Evolutionary conservation across 2,888 invertebrate species (phyloP), one percentile per base, ranked within the genome.

Genomic region (Gortyna flavago): DNA sequence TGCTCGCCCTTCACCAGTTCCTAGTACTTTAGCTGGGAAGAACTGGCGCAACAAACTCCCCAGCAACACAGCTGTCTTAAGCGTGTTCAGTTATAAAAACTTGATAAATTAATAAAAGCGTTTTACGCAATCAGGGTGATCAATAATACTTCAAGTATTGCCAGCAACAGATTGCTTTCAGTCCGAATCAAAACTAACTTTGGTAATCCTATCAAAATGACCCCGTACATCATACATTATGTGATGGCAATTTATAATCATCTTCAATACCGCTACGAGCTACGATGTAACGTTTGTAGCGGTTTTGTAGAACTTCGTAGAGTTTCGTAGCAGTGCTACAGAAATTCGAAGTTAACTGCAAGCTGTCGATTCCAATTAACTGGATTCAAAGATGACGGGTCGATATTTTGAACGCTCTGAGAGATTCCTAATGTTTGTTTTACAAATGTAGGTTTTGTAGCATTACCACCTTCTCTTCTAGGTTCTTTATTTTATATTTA

Each of bases 301-400:
- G 41, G 29, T 76, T 72, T 65, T 62, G 72, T 78, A 78, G 74
- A 68, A 48, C 44, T 61, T 66, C 69, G 66, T 74, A 73, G 73
- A 61, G 41, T 35, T 32, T 54, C 72, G 84, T 77, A 83, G 77
- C 83, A 72, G 38, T 21, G n/a, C 74, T 72, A 83, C 71, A 66
- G 71, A 61, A 72, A 66, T 65, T 64, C 69, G 51, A 75, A 74
- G 80, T 44, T 35, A 54, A 57, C 21, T 67, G 35, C 57, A 75
- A 61, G 62, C 66, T 51, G 51, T 41, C 61, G 38, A 71, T 71
- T 62, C 48, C n/a, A 48, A 65, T 71, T 75, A 75, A 68, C 75
- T 75, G 51, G 29, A 70, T 71, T 75, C 72, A 65, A 62, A 76
- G 57, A 61, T 66, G 72, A 66, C 21, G 38, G 54, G 1, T 72